Evolutionary conservation across 1,140 invertebrate genomes (phyloP), one percentile per base, ranked within the genome.

Genomic region (Amyelois transitella): DNA sequence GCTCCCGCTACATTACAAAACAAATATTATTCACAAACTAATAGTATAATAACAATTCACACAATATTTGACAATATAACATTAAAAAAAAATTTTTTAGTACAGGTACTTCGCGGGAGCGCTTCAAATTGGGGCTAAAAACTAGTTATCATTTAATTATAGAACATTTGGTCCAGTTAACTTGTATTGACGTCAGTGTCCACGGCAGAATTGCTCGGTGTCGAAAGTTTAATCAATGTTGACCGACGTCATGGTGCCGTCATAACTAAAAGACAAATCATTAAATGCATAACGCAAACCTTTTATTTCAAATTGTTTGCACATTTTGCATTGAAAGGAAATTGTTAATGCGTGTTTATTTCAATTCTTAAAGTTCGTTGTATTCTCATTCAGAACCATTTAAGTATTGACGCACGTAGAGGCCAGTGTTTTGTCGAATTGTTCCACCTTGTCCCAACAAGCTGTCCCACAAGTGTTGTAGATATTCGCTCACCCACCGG

Each of bases 141-240:
- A n/a, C n/a, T n/a, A n/a, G n/a, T n/a, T n/a, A n/a, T n/a, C n/a
- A n/a, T n/a, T n/a, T n/a, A n/a, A n/a, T n/a, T n/a, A n/a, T n/a
- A n/a, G n/a, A n/a, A n/a, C n/a, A n/a, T n/a, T n/a, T n/a, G n/a
- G n/a, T n/a, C n/a, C 12, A 28, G 12, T 12, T 28, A 28, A 8
- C 25, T 1, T 28, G 25, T 28, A 12, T 28, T 28, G 25, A 28
- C 6, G 6, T 28, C 25, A 1, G 6, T 20, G 10, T 21, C 44
- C 4, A 45, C 44, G 12, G 18, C 20, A 28, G 22, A 45, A 53
- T 53, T 48, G 43, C 1, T 14, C n/a, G 4, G 44, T 54, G 52
- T 47, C 52, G 48, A 47, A 47, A 54, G 52, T 25, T 54, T 47
- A 48, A 54, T 54, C 18, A 18, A 3, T 51, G 17, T 38, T 7